Evolutionary conservation across 2,113 vertebrate genomes (phyloP), one percentile per base, ranked within the genome.

Genomic region (Machaerirhynchus nigripectus): DNA sequence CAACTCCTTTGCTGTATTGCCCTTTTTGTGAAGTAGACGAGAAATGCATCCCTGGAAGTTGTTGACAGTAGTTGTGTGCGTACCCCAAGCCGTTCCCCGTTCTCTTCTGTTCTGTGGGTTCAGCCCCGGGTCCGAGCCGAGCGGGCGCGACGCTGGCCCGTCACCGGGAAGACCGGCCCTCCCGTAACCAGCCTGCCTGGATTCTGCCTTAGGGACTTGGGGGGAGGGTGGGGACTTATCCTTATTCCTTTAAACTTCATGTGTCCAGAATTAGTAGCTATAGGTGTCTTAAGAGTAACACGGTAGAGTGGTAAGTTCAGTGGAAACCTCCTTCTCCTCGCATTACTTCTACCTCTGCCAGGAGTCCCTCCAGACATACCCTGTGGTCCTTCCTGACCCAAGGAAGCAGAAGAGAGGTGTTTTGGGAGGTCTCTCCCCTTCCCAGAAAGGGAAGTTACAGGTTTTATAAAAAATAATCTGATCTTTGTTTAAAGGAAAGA

Each of bases 331-430:
- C 82, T 96, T 73, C 87, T 75, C 92, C 89, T 81, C 67, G 83
- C 96, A 91, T 96, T 87, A 96, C 92, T 97, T 97, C 98, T 97
- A 97, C 98, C 97, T 98, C 97, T 97, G 75, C 88, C 90, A 64
- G 74, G 47, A 78, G 30, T 81, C 91, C 87, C 23, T 89, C 81
- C 55, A 92, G 76, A 84, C 15, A 3, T 14, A 18, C 2, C 20
- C 46, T 39, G 71, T 1, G 27, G 67, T 84, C n/a, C 89, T 95
- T 89, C 70, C 63, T 49, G 61, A 84, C 55, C 60, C 20, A 50
- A 87, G 80, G 86, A 92, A 53, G 93, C 63, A 33, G 35, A 87
- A 84, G 84, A 91, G 84, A 96, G 73, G 52, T n/a, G 55, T 82
- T 91, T 79, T 47, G 46, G 61, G 84, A 71, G 82, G 64, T 60